Evolutionary conservation across 1,140 invertebrate genomes (phyloP), one percentile per base, ranked within the genome.

Genomic region (Heliconius melpomene): DNA sequence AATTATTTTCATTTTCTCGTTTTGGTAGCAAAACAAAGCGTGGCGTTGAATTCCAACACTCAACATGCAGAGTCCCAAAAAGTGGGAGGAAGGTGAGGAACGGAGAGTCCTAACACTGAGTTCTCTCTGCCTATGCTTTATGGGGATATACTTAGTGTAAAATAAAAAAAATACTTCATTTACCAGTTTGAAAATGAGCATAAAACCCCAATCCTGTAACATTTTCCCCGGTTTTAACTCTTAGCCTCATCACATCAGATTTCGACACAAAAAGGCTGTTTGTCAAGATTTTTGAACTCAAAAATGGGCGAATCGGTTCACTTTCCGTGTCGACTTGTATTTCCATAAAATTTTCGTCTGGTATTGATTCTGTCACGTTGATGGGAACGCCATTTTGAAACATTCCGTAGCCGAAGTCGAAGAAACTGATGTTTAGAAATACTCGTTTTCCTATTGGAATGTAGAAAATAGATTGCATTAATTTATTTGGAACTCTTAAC

Each of bases 341-440:
- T 77, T 96, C 95, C 3, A 96, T 88, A 36, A 92, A 89, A 3
- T 93, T 94, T n/a, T 95, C 95, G 38, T 91, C 89, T 0, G 90
- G 82, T 11, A 88, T 84, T 2, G 80, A 46, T 52, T 88, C 87
- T 1, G 89, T 86, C 1, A 87, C 83, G 81, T 92, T 91, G 36
- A 87, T 75, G 1, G 91, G 88, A 0, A 94, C 85, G 1, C 93
- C 89, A 23, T 93, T 92, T 7, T 87, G 82, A 79, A 93, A 94
- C 0, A 77, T 81, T 74, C 94, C 94, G 66, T 92, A 90, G n/a
- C 93, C 94, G 79, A 95, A 95, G 77, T 96, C 95, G 84, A 95
- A 96, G 75, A 95, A 93, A 77, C 92, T 93, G 75, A 97, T 96
- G 87, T 96, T 96, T 3, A 97, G 88, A 95, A 96, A 97, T 2